Base-by-base conservation (phyloP, 1,140 invertebrate species). In the Nasonia longicornis region DNA sequence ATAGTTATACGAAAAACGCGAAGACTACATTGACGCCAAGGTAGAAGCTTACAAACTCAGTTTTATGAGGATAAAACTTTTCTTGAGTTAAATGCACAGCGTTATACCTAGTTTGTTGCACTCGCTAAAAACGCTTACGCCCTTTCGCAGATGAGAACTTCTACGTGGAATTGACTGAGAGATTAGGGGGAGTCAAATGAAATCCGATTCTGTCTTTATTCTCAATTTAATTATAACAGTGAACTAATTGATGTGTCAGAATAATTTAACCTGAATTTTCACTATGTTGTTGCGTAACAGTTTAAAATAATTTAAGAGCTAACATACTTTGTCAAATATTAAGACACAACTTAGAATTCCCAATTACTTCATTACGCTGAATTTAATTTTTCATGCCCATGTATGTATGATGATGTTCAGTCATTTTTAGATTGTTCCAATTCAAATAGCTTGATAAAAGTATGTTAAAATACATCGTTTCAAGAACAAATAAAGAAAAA, bases 201-300 rank as follows among this genome's bases (percentile, higher is more conserved):
- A 52, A 52, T 20, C 3, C 35, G 35, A 38, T 38, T 38, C 7
- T 38, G 3, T 38, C 35, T 38, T 4, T 7, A 38, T 38, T 38
- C 7, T 4, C 7, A 38, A 38, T 26, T 26, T 38, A 38, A 38
- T 38, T 38, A 38, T 7, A 38, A 7, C 3, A 38, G 26, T 26
- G 26, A 26, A 38, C 0, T 7, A 38, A 38, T 38, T 7, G 16
- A 75, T 58, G 10, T 63, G 7, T 16, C 14, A 75, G 31, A 75
- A 75, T 58, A 75, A 75, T 75, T 75, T 12, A 6, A 75, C 31
- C 29, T 45, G 26, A 8, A 42, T 11, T 7, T 75, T 29, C 20
- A 35, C 26, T 45, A 63, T 58, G 45, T 35, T 75, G 58, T 76
- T 76, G n/a, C 2, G n/a, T 76, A 76, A 76, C 64, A 66, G 74